Evolutionary conservation across 2,113 vertebrate species (phyloP).

Genomic region (Anarrhichthys ocellatus): DNA sequence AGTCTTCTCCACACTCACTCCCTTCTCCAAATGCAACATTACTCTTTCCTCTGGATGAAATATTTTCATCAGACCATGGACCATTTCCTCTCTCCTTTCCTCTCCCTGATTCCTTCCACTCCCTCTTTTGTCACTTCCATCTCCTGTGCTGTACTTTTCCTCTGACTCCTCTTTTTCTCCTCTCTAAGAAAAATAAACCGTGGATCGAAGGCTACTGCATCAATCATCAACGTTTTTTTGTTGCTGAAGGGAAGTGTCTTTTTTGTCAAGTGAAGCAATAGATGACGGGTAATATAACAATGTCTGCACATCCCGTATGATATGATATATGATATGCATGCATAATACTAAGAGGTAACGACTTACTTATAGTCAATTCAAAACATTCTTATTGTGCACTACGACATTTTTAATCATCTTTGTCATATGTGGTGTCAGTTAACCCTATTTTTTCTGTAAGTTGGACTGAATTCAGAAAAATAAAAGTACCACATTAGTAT

Average conservation of each 20-base stretch:
- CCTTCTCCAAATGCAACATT: constrained; percentile 58
- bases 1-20: constrained; percentile 1
- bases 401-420: neutral
- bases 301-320: neutral
- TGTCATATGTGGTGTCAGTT: neutral
- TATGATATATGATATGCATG: neutral
- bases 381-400: neutral
- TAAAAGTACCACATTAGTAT: neutral
- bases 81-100: constrained; percentile 52
- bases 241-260: neutral
- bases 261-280: neutral
- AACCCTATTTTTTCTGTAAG: too few species aligned
- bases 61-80: constrained; percentile 62
- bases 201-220: neutral
- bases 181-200: neutral
- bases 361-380: neutral
- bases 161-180: neutral
- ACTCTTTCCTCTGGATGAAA: constrained; percentile 57
- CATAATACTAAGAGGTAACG: neutral
- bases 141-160: constrained; percentile 29
- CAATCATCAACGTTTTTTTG: neutral
- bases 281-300: neutral
- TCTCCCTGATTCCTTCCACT: constrained; percentile 42
- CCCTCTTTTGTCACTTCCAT: constrained; percentile 50
- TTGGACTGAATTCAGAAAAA: neutral